Evolutionary conservation across 2,888 invertebrate genomes (phyloP).

Genomic region (Eulithis testata): DNA sequence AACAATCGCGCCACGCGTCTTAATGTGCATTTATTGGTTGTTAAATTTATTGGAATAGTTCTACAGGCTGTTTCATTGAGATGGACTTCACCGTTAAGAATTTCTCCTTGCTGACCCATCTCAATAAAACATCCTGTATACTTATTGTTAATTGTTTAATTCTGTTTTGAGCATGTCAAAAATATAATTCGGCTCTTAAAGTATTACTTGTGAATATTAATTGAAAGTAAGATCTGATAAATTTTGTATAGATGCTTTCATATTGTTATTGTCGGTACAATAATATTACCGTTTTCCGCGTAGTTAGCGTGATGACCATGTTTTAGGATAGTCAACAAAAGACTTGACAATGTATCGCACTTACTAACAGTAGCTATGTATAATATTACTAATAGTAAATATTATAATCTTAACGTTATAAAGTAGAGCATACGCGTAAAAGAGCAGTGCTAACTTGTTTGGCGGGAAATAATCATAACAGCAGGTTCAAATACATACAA

Average conservation of each 20-base stretch:
- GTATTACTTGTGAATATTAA: constrained; percentile 33
- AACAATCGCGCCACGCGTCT: constrained; percentile 16
- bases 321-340: constrained; percentile 64
- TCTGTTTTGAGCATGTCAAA: constrained; percentile 65
- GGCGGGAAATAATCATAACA: constrained; percentile 58
- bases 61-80: constrained; percentile 41
- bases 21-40: constrained; percentile 81
- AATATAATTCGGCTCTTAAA: constrained; percentile 44
- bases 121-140: too few species aligned
- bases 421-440: constrained; percentile 54
- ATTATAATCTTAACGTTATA: constrained; percentile 60
- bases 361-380: constrained; percentile 63
- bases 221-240: constrained; percentile 40
- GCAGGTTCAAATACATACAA: constrained; percentile 66
- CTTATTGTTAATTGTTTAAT: constrained; percentile 77
- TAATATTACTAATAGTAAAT: constrained; percentile 54
- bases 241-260: constrained; percentile 32
- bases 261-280: constrained; percentile 38
- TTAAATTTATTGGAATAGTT: constrained; percentile 71
- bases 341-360: constrained; percentile 64
- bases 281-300: constrained; percentile 37
- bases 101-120: too few species aligned
- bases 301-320: constrained; percentile 50
- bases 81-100: too few species aligned
- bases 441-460: constrained; percentile 59